phyloP scores from a whole-genome alignment of 2,888 invertebrate genomes.

The Phortica okadai region DNA sequence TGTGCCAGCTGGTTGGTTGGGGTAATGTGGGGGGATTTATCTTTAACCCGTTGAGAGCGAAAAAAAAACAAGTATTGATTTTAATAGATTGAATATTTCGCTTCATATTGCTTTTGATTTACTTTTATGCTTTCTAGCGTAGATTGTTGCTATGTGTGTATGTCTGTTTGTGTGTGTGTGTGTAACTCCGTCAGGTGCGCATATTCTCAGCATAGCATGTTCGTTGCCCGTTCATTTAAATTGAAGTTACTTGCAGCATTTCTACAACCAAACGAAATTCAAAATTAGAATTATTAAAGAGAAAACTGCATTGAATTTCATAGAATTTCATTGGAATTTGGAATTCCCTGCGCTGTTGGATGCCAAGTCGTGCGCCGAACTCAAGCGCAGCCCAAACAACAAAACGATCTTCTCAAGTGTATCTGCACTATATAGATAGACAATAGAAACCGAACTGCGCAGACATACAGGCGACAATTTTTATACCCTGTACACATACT shows the following conservation, averaged over 20 bases:
- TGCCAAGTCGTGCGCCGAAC: background rate
- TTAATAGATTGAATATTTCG: conserved; percentile 53
- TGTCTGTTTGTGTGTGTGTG: background rate
- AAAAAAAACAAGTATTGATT: conserved; percentile 43
- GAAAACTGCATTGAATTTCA: conserved; percentile 45
- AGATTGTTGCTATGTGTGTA: background rate
- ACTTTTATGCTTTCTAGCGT: conserved; percentile 28
- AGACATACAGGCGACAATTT: conserved; percentile 64
- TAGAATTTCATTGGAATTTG: conserved; percentile 65
- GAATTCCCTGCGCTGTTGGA: conserved; percentile 57
- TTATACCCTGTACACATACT: too few relatives aligned
- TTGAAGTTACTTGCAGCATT: conserved; percentile 15
- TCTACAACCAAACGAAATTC: background rate
- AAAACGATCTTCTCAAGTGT: conserved; percentile 59
- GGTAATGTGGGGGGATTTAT: background rate
- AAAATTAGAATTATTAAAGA: background rate
- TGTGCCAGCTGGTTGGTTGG: background rate
- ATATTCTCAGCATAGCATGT: conserved; percentile 52
- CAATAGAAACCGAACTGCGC: conserved; percentile 35
- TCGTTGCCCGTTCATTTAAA: background rate
- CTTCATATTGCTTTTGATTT: conserved; percentile 44
- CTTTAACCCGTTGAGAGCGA: conserved; percentile 60
- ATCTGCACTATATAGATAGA: background rate
- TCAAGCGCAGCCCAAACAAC: conserved; percentile 27
- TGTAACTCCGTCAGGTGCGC: conserved; percentile 55